A percentile compares a stretch with the other conserved stretches of the same genome.
phyloP scores from a whole-genome alignment of 2,888 invertebrate species.

The Alloscopus bannaensis region DNA sequence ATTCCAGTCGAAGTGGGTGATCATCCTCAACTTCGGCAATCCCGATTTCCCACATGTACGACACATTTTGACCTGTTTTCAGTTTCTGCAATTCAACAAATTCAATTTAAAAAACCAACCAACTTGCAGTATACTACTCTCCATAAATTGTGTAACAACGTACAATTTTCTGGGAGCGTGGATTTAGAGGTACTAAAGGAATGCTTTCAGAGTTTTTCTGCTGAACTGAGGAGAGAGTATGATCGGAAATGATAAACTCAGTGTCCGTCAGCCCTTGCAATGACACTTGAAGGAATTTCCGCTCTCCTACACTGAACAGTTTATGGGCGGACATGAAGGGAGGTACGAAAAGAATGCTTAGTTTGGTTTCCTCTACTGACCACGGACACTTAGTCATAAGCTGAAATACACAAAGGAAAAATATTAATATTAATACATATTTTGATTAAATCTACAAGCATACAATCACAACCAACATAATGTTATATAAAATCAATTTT shows the following conservation, averaged over 20 bases:
- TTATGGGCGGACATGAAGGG: slow-evolving; percentile 88
- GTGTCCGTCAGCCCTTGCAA: slow-evolving; percentile 75
- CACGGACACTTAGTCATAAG: slow-evolving; percentile 88
- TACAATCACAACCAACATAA: no score
- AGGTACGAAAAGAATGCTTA: slow-evolving; percentile 87
- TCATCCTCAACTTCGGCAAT: slow-evolving; percentile 75
- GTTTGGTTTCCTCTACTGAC: slow-evolving; percentile 83
- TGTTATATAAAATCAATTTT: not conserved
- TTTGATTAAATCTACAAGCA: slow-evolving; percentile 2
- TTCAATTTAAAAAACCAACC: no score
- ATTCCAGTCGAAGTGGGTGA: slow-evolving; percentile 74
- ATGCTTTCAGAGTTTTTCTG: slow-evolving; percentile 66
- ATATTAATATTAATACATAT: slow-evolving; percentile 13
- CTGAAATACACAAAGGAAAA: slow-evolving; percentile 74
- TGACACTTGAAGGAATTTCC: slow-evolving; percentile 89
- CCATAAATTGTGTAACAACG: slow-evolving; percentile 46
- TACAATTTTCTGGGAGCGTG: slow-evolving; percentile 77
- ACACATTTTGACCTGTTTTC: slow-evolving; percentile 84
- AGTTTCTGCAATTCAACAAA: slow-evolving; percentile 83
- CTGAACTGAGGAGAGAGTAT: slow-evolving; percentile 71
- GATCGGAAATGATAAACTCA: slow-evolving; percentile 64
- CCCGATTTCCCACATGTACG: slow-evolving; percentile 89
- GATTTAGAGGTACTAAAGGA: slow-evolving; percentile 81
- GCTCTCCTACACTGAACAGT: slow-evolving; percentile 87
- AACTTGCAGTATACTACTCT: no score